Conservation (phyloP, 2,888 invertebrate genomes). For the Vannuccia rotundouncinata region DNA sequence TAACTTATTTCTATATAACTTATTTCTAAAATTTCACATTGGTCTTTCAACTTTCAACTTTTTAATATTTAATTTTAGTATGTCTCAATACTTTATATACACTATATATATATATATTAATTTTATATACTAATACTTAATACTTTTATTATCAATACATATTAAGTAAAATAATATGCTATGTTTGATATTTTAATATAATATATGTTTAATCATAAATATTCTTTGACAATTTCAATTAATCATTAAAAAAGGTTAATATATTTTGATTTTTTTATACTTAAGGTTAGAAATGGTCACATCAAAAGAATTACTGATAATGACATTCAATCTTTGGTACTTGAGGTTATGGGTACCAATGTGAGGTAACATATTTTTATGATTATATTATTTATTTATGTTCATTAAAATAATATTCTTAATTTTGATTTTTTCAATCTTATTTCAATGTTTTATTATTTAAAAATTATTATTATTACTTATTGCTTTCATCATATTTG, state of each 20-base stretch:
- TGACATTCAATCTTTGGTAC: neutral
- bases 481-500: neutral
- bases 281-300: neutral
- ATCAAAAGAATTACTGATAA: neutral
- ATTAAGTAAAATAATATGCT: neutral
- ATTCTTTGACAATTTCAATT: no score
- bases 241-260: no score
- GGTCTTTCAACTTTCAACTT: neutral
- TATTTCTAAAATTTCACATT: neutral
- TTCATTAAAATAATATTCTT: neutral
- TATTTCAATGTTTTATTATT: neutral
- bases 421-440: neutral
- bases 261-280: no score
- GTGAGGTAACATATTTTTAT: neutral
- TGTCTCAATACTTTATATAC: neutral
- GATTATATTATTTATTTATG: neutral
- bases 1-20: neutral
- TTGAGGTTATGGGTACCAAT: neutral
- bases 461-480: neutral
- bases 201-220: neutral
- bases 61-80: neutral
- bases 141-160: neutral
- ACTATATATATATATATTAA: neutral
- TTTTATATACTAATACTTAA: neutral
- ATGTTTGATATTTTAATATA: neutral